Conservation (phyloP, 2,797 vertebrate species). For the Bufotes viridis region DNA sequence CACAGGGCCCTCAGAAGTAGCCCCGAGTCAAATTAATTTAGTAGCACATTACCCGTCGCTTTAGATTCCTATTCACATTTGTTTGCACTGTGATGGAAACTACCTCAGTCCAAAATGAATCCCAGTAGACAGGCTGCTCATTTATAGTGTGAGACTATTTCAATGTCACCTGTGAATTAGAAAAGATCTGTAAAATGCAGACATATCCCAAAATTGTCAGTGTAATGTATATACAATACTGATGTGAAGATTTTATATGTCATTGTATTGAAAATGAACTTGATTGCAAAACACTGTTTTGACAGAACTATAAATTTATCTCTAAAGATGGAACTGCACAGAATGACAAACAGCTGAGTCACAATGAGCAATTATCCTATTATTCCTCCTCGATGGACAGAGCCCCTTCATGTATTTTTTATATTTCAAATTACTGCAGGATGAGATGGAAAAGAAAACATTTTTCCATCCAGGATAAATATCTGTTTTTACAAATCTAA, state of each 20-base stretch:
- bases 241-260: constrained; percentile 19
- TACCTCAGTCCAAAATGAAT: neutral
- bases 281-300: constrained; percentile 39
- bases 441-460: neutral
- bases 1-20: too few species aligned
- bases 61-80: neutral
- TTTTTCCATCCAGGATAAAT: neutral
- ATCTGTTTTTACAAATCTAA: neutral
- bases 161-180: constrained; percentile 20
- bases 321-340: constrained; percentile 4
- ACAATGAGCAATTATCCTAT: constrained; percentile 35
- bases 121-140: neutral
- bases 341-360: constrained; percentile 43
- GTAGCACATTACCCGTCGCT: too few species aligned
- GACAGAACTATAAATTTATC: constrained; percentile 43
- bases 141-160: constrained; percentile 1
- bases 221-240: constrained; percentile 12
- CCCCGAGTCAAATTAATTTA: too few species aligned
- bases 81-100: neutral
- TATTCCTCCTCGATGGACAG: constrained; percentile 6
- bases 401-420: constrained; percentile 20
- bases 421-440: constrained; percentile 17
- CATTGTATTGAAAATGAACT: constrained; percentile 41
- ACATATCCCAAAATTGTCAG: constrained; percentile 14
- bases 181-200: constrained; percentile 14